A percentile compares a stretch with the other conserved stretches of the same genome.
These are phyloP conservation scores for Oryzias dopingdopingensis DNA, from an alignment of 2,797 vertebrate genomes.

Conservation along the genomic window DNA sequence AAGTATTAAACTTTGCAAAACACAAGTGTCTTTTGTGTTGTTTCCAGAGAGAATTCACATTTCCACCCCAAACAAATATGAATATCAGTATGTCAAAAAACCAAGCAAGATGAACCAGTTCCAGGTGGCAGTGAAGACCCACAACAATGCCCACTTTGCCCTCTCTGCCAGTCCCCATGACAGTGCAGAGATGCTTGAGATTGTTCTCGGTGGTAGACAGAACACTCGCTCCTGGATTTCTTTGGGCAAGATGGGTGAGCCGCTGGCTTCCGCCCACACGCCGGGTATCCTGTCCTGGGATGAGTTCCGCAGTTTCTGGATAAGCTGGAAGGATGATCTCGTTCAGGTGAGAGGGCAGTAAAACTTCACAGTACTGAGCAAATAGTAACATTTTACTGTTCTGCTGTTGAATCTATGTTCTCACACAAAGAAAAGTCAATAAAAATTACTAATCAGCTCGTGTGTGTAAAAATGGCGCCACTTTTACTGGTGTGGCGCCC, in stretches of 20 bases:
- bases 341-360: conserved; percentile 78
- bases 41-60: conserved; percentile 92
- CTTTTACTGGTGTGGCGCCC: conserved; percentile 58
- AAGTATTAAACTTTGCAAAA: not conserved
- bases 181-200: conserved; percentile 87
- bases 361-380: too few relatives aligned
- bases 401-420: conserved; percentile 3
- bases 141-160: conserved; percentile 88
- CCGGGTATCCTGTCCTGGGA: conserved; percentile 90
- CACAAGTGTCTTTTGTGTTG: conserved; percentile 2
- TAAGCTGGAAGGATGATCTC: conserved; percentile 85
- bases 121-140: conserved; percentile 87
- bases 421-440: conserved; percentile 16
- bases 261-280: conserved; percentile 79
- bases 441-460: conserved; percentile 30
- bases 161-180: conserved; percentile 87
- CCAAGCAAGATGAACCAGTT: conserved; percentile 84
- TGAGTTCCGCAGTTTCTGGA: conserved; percentile 93
- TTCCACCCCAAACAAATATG: conserved; percentile 93
- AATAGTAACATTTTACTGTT: conserved; percentile 3
- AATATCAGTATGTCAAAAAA: conserved; percentile 92
- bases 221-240: conserved; percentile 91
- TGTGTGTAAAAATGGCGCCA: conserved; percentile 57
- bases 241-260: conserved; percentile 87
- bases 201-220: conserved; percentile 88